Base-by-base conservation (phyloP, 2,888 invertebrate genomes). In the Aphrophora alni region DNA sequence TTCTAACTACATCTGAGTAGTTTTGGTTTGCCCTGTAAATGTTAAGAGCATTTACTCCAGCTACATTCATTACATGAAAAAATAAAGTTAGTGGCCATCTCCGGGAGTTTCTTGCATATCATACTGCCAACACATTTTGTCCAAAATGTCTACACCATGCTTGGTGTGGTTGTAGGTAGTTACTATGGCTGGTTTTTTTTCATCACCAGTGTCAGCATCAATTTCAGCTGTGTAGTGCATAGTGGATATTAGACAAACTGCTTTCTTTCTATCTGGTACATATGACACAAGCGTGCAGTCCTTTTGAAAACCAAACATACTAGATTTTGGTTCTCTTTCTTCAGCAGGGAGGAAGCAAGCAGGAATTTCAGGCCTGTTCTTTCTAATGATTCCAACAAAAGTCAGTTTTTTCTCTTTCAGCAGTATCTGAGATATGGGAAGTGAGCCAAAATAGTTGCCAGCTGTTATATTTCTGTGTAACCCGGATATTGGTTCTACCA, bases 91-190 rank as follows among this genome's bases (percentile, higher is more conserved):
- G 33, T 12, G 75, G 75, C 75, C 75, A 75, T 51, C 75, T 75
- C 14, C 59, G 51, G 5, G 75, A 76, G 21, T 76, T 76, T 76
- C 76, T 76, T 17, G 68, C 27, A 3, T 21, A 68, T 76, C 68
- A n/a, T 76, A 76, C 4, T 76, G 76, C 2, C 68, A 5, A 68
- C 76, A 76, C 76, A 76, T 76, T n/a, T 76, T 76, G 33, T 76
- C 76, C 38, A 76, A 68, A 25, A 76, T 76, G 17, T 76, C 76
- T 2, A 44, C 51, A 5, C 76, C 76, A 76, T 76, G 68, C 68
- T 76, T 76, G 0, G 76, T 68, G 4, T 76, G 1, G 27, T 76
- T 76, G 68, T 76, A 76, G 4, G 68, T 76, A 4, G 76, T 76
- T 0, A 76, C 68, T 1, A 76, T 76, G 68, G 3, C 14, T 7